Base-by-base conservation (phyloP, 2,113 vertebrate species). In the Oxyruncus cristatus region DNA sequence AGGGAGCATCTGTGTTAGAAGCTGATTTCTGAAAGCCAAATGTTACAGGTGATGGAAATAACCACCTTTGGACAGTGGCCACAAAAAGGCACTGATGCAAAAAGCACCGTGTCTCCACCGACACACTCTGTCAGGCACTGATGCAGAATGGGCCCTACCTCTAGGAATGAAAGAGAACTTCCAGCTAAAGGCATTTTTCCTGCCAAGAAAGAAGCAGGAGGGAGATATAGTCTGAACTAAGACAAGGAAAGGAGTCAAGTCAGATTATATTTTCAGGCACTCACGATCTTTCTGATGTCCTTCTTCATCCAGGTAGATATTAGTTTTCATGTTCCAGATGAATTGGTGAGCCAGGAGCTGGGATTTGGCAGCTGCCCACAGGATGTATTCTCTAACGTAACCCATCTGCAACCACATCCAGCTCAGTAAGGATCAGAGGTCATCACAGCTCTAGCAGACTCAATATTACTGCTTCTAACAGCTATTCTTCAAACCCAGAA, bases 311-410 rank as follows among this genome's bases (percentile, higher is more conserved):
- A 99, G 90, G 95, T 96, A 99, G 93, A 99, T 98, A 97, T 99
- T 99, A 15, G 99, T 99, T 96, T 99, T 99, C 99, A 99, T 99
- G 97, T 99, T 99, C 99, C 99, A 99, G 97, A 99, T 99, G 93
- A 99, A 99, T 37, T 99, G 99, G 93, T 99, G 99, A 58, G 99
- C 99, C 96, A 99, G 96, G 11, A 99, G 98, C 97, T 99, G 99
- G 68, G 99, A 99, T 95, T 98, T 99, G 94, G 99, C 98, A 55
- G 99, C 99, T 3, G 99, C 99, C 99, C 99, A 99, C 47, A 99
- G 95, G 96, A 99, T 99, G 94, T 99, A 99, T 93, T 99, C 99
- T 65, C 99, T 98, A 67, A 99, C 99, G 0, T 99, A 99, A 76
- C 99, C 99, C 99, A 99, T 99, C 99, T 99, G 92, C 15, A 96